These are phyloP conservation scores for Bilobella aurantiaca DNA, from an alignment of 1,140 invertebrate species.

Conservation along the genomic window DNA sequence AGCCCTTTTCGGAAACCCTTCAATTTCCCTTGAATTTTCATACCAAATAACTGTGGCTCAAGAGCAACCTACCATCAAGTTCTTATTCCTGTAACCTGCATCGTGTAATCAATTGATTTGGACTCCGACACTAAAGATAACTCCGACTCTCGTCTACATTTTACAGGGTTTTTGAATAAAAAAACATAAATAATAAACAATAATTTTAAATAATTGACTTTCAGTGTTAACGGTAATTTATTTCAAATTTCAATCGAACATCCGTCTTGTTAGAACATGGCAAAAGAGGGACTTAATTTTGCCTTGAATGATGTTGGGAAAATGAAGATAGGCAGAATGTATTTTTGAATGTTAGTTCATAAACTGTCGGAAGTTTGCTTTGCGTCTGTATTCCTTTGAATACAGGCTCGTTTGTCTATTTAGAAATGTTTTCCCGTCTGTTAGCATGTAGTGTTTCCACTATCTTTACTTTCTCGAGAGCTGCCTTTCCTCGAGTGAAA, in stretches of 20 bases:
- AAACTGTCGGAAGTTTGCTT: neutral
- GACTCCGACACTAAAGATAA: too few species aligned
- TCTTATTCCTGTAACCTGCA: too few species aligned
- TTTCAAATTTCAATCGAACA: neutral
- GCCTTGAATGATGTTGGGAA: neutral
- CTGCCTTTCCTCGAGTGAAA: neutral
- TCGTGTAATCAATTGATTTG: too few species aligned
- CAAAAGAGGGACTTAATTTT: neutral
- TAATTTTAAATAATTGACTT: neutral
- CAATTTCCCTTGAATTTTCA: too few species aligned
- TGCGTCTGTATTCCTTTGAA: too few species aligned
- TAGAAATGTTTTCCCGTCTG: neutral
- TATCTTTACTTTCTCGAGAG: neutral
- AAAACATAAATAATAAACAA: neutral
- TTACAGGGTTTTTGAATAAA: neutral
- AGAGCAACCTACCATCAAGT: too few species aligned
- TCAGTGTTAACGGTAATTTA: neutral
- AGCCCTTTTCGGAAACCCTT: too few species aligned
- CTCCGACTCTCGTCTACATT: neutral
- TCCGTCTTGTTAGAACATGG: neutral
- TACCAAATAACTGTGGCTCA: too few species aligned
- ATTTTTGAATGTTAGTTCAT: neutral
- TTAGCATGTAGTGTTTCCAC: neutral
- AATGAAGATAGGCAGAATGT: neutral
- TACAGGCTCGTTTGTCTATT: too few species aligned